These are phyloP conservation scores for Tenodera sinensis DNA, from an alignment of 2,888 invertebrate genomes.

Conservation along the genomic window DNA sequence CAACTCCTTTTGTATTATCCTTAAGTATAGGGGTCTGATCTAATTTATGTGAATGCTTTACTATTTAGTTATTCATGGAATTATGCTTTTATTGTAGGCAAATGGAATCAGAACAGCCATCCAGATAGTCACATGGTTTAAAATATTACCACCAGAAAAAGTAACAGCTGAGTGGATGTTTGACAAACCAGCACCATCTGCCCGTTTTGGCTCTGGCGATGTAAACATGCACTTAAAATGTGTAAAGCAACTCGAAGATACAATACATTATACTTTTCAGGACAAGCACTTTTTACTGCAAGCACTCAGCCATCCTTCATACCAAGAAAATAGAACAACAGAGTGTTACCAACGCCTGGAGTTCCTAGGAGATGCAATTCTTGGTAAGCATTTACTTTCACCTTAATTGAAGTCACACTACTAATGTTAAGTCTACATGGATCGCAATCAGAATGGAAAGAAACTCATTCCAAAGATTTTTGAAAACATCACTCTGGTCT, in stretches of 20 bases:
- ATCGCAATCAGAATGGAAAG: too few relatives aligned
- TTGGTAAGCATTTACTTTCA: conserved; percentile 48
- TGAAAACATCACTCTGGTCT: too few relatives aligned
- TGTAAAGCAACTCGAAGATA: conserved; percentile 54
- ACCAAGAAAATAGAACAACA: conserved; percentile 74
- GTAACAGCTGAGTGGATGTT: conserved; percentile 40
- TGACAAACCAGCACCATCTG: conserved; percentile 40
- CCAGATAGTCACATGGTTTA: conserved; percentile 61
- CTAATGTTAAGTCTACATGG: too few relatives aligned
- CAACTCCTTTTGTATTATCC: too few relatives aligned
- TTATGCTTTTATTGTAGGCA: conserved; percentile 40
- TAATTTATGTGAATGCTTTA: too few relatives aligned
- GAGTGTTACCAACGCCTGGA: conserved; percentile 88
- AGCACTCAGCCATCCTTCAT: conserved; percentile 92
- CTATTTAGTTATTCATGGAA: background rate
- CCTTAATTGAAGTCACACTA: too few relatives aligned
- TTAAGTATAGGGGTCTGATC: too few relatives aligned
- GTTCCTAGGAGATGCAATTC: conserved; percentile 86
- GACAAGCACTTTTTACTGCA: conserved; percentile 79
- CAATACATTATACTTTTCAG: conserved; percentile 71
- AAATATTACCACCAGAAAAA: conserved; percentile 51
- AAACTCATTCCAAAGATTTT: too few relatives aligned
- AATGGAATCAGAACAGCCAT: conserved; percentile 54
- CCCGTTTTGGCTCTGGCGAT: conserved; percentile 2
- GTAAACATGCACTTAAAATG: conserved; percentile 39